These are phyloP conservation scores for Noctua janthe DNA, from an alignment of 2,888 invertebrate species.

Conservation along the genomic window DNA sequence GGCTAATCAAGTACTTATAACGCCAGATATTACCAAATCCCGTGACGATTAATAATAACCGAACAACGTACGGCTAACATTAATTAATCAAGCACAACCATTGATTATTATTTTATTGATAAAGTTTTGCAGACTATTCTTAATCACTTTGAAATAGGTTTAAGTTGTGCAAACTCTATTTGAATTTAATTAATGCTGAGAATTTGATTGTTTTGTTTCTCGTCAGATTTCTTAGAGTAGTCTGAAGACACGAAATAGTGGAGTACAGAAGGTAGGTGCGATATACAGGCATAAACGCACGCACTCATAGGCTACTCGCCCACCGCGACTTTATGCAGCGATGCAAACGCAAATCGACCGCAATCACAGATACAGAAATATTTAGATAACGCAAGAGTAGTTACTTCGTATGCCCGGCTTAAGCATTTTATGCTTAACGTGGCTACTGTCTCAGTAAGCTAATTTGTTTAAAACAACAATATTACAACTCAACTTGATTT, in stretches of 20 bases:
- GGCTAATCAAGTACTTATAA: constrained; percentile 28
- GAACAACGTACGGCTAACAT: background rate
- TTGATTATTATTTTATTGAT: constrained; percentile 43
- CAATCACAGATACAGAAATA: background rate
- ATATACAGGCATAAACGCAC: background rate
- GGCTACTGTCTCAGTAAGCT: background rate
- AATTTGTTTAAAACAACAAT: no score
- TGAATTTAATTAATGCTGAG: constrained; percentile 26
- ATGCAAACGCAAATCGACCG: background rate
- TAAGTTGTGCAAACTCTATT: constrained; percentile 24
- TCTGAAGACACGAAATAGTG: background rate
- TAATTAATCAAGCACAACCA: constrained; percentile 29
- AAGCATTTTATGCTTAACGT: background rate
- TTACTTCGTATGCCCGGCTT: background rate
- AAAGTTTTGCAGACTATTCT: constrained; percentile 32
- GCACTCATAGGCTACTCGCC: background rate
- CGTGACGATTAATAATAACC: background rate
- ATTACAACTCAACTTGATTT: no score
- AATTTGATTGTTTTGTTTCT: constrained; percentile 31
- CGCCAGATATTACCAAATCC: constrained; percentile 3
- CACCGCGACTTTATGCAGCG: background rate
- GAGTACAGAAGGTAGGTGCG: background rate
- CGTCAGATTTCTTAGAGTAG: background rate
- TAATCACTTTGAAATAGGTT: constrained; percentile 42
- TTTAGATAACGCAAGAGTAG: background rate